Evolutionary conservation across 1,140 invertebrate species (phyloP).

Genomic region (Drosophila auraria): DNA sequence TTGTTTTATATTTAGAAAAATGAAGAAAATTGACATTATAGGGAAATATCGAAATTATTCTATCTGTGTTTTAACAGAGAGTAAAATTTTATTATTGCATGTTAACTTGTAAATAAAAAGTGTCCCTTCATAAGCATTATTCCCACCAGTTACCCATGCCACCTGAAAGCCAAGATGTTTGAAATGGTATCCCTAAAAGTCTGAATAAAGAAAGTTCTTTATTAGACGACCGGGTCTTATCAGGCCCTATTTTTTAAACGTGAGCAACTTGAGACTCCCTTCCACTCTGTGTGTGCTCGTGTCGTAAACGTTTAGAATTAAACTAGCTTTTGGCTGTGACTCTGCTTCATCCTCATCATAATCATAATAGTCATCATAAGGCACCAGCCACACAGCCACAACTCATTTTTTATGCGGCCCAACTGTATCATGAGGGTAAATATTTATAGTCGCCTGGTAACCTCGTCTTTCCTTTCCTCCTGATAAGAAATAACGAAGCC

Average conservation of each 20-base stretch:
- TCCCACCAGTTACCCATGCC: not conserved
- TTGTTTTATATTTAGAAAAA: too few species aligned
- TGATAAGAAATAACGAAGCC: conserved; percentile 57
- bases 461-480: conserved; percentile 66
- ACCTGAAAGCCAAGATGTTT: not conserved
- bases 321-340: conserved; percentile 28
- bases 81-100: too few species aligned
- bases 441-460: conserved; percentile 79
- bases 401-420: conserved; percentile 58
- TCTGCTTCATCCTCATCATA: conserved; percentile 33
- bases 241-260: conserved; percentile 13
- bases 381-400: conserved; percentile 28
- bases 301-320: conserved; percentile 60
- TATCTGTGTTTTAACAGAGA: not conserved
- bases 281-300: conserved; percentile 8
- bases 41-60: too few species aligned
- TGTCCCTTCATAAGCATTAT: too few species aligned
- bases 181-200: not conserved
- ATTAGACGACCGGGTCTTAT: conserved; percentile 18
- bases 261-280: conserved; percentile 23
- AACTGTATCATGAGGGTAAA: conserved; percentile 69
- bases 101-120: not conserved
- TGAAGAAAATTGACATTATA: too few species aligned
- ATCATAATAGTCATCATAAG: conserved; percentile 39
- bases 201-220: conserved; percentile 12